These are phyloP conservation scores for Cheirogaleus major DNA, from an alignment of 2,797 vertebrate genomes.

Conservation along the genomic window DNA sequence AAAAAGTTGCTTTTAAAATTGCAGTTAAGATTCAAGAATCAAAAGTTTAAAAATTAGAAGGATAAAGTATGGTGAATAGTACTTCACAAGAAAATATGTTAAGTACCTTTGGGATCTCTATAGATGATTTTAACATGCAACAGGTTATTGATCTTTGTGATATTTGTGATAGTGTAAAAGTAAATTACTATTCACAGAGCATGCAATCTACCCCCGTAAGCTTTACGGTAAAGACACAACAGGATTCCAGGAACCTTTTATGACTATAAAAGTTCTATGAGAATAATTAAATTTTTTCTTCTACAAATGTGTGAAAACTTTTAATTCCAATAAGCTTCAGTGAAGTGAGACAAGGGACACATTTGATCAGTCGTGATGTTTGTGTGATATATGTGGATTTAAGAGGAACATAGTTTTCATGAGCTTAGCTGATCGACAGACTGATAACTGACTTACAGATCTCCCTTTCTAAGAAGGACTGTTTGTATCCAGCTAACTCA, in stretches of 20 bases:
- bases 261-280: constrained; percentile 32
- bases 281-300: constrained; percentile 49
- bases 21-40: neutral
- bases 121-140: constrained; percentile 52
- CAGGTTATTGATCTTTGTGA: constrained; percentile 9
- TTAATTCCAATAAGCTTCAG: constrained; percentile 22
- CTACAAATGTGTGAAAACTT: constrained; percentile 20
- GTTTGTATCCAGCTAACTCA: constrained; percentile 35
- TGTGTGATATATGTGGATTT: constrained; percentile 66
- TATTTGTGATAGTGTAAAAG: constrained; percentile 73
- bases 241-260: constrained; percentile 32
- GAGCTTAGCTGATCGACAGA: constrained; percentile 58
- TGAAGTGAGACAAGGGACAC: neutral
- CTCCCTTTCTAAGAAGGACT: constrained; percentile 70
- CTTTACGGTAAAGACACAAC: constrained; percentile 50
- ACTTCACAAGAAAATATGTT: neutral
- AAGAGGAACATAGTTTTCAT: constrained; percentile 68
- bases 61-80: neutral
- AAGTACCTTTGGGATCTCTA: constrained; percentile 8
- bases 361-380: neutral
- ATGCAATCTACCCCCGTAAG: constrained; percentile 31
- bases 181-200: neutral
- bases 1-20: neutral
- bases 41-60: constrained; percentile 7
- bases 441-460: constrained; percentile 71